These are phyloP conservation scores for Myotis davidii DNA, from an alignment of 2,113 vertebrate genomes.

Conservation along the genomic window DNA sequence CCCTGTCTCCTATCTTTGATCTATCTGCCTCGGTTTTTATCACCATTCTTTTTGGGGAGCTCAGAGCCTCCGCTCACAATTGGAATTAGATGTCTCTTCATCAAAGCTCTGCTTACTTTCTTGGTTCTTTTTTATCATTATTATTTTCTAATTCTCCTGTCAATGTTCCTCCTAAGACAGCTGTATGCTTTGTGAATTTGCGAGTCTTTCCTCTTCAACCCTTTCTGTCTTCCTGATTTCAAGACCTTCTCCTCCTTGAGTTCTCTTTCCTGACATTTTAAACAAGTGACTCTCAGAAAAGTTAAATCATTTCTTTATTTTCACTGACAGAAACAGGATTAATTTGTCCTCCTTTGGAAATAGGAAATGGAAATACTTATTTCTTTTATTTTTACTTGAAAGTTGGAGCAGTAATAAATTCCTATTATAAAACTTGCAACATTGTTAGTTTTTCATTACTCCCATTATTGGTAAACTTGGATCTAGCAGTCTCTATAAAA, in stretches of 20 bases:
- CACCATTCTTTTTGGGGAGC: not conserved
- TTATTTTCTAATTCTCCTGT: not conserved
- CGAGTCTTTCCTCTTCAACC: not conserved
- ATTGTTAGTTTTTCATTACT: not conserved
- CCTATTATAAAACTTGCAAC: not conserved
- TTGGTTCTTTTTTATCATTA: not conserved
- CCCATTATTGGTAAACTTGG: not conserved
- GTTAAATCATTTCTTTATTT: not conserved
- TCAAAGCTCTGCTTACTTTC: not conserved
- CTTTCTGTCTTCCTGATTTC: not conserved
- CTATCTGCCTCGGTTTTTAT: not conserved
- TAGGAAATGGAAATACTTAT: not conserved
- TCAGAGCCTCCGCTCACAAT: not conserved
- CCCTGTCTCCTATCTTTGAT: not conserved
- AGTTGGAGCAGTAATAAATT: not conserved
- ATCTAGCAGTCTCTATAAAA: not conserved
- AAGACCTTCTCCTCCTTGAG: not conserved
- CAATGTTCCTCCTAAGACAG: not conserved
- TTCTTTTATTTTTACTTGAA: conserved; percentile 41
- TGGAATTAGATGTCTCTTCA: not conserved
- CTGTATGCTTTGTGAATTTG: not conserved
- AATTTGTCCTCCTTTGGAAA: not conserved
- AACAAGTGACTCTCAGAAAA: not conserved
- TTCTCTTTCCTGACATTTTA: not conserved
- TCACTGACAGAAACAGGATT: not conserved